Evolutionary conservation across 1,140 invertebrate species (phyloP), one percentile per base, ranked within the genome.

Genomic region (Muscidifurax raptorellus): DNA sequence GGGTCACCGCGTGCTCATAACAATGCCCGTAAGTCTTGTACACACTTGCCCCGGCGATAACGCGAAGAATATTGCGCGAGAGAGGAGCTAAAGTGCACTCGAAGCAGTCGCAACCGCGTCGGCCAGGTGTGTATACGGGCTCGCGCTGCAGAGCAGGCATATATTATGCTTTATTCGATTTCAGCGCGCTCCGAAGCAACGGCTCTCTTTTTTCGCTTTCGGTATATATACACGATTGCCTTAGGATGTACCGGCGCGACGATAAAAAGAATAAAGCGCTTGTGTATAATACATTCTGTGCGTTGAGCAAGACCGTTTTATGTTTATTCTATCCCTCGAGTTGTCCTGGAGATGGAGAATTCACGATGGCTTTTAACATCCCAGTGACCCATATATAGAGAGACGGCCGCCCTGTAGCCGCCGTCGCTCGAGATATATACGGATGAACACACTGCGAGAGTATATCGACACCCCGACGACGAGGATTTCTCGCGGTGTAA

Each of bases 81-180:
- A 52, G 28, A 72, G 28, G 15, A 71, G 69, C 25, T 69, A 80
- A 71, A 25, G 36, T 71, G 40, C 64, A 47, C 67, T 27, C 36
- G 40, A 64, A 40, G 59, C 25, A 18, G 66, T 18, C 32, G 64
- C 44, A 80, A 27, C 52, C 32, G n/a, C n/a, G 18, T 3, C 28
- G 3, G 13, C 13, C 10, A 9, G 69, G 18, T 59, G 18, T 59
- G 12, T 1, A 6, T 27, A 67, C 67, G 4, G 12, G 22, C 40
- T 40, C 52, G 52, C 44, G n/a, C 0, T 72, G 18, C 40, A 69
- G 44, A n/a, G n/a, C n/a, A n/a, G n/a, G n/a, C 13, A 40, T 28
- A 81, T n/a, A 22, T 22, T 59, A 59, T 69, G 30, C 32, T 81
- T 72, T 52, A 81, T 72, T 32, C 18, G 79, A 81, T 52, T 81